Evolutionary conservation across 2,888 invertebrate genomes (phyloP).

Genomic region (Amblyjoppa proteus): DNA sequence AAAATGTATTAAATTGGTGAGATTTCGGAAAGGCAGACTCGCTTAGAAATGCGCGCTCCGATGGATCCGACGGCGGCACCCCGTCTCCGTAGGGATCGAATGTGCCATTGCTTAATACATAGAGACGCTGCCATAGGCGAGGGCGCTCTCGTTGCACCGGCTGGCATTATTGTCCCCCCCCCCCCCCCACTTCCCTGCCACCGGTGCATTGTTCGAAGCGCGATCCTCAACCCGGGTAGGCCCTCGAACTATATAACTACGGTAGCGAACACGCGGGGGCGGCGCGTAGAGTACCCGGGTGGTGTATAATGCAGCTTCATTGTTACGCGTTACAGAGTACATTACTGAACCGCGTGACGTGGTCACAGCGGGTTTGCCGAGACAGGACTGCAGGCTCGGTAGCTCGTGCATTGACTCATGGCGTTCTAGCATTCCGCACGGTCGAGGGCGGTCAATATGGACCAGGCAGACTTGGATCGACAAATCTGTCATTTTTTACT

Average conservation of each 20-base stretch:
- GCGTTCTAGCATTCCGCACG: background rate
- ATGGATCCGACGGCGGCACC: conserved; percentile 31
- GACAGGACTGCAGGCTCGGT: background rate
- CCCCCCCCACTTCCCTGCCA: background rate
- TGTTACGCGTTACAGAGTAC: conserved; percentile 61
- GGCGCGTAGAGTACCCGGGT: conserved; percentile 1
- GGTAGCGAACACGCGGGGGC: conserved; percentile 4
- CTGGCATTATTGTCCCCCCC: conserved; percentile 41
- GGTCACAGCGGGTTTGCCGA: conserved; percentile 44
- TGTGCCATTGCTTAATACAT: conserved; percentile 59
- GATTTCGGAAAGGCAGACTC: background rate
- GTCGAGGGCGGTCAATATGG: background rate
- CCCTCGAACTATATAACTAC: conserved; percentile 2
- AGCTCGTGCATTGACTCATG: background rate
- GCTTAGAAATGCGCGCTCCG: conserved; percentile 19
- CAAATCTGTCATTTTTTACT: background rate
- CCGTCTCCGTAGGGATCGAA: conserved; percentile 39
- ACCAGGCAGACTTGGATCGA: background rate
- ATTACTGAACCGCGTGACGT: conserved; percentile 64
- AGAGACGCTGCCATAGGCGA: conserved; percentile 37
- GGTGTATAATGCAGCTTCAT: conserved; percentile 64
- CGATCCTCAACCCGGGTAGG: conserved; percentile 34
- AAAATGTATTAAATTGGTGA: conserved; percentile 24
- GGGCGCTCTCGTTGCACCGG: conserved; percentile 27
- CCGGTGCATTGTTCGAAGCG: conserved; percentile 54